phyloP scores from a whole-genome alignment of 2,113 vertebrate genomes.

The Protobothrops mucrosquamatus region DNA sequence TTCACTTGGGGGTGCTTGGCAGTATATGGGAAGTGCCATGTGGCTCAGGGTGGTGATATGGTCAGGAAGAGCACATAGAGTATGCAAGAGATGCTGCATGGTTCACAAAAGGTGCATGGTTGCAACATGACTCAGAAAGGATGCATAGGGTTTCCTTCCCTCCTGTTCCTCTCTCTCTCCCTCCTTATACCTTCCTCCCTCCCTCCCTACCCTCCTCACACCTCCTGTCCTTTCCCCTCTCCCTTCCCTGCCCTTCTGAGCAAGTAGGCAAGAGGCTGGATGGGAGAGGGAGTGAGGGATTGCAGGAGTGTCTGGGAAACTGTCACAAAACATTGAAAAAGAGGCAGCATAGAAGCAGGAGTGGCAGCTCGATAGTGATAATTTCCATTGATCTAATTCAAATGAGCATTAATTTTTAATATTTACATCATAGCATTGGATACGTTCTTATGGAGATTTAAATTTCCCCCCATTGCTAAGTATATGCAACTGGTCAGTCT shows the following conservation, averaged over 20 bases:
- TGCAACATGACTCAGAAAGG: no score
- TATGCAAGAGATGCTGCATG: not conserved
- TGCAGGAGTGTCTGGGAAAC: not conserved
- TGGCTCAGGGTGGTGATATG: not conserved
- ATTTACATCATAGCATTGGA: not conserved
- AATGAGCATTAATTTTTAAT: not conserved
- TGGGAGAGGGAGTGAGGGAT: not conserved
- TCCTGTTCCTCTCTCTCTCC: not conserved
- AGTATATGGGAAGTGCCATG: no score
- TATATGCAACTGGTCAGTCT: not conserved
- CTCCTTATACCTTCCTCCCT: no score
- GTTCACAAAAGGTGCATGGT: not conserved
- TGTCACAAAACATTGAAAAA: not conserved
- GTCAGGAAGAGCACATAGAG: not conserved
- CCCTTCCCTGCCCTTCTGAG: not conserved
- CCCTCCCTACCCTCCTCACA: no score
- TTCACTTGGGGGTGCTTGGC: not conserved
- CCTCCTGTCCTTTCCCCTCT: not conserved
- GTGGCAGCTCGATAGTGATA: not conserved
- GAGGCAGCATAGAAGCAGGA: not conserved
- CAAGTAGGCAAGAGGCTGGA: not conserved
- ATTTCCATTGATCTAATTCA: not conserved
- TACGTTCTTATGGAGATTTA: not conserved
- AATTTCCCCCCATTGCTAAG: not conserved
- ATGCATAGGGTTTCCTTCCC: not conserved